These are phyloP conservation scores for Trachelipus rathkii DNA, from an alignment of 1,140 invertebrate genomes.

Conservation along the genomic window DNA sequence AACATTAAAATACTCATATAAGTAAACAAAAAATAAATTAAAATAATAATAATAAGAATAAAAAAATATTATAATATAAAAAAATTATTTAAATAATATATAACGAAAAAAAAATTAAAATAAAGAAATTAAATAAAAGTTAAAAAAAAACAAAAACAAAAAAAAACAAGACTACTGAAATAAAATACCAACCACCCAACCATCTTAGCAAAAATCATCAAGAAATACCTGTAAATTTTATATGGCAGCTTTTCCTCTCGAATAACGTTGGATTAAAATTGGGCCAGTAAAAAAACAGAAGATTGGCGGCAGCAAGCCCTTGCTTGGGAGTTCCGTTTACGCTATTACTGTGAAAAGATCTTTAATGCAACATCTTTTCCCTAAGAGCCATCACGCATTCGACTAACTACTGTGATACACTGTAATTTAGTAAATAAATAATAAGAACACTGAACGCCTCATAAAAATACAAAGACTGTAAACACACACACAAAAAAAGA, in stretches of 20 bases:
- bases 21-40: too few relatives aligned
- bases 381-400: conserved; percentile 93
- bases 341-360: conserved; percentile 95
- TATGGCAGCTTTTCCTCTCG: conserved; percentile 80
- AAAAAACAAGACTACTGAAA: neutral
- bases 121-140: too few relatives aligned
- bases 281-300: conserved; percentile 99
- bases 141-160: conserved; percentile 1
- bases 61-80: too few relatives aligned
- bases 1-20: too few relatives aligned
- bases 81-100: too few relatives aligned
- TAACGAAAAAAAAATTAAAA: too few relatives aligned
- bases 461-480: too few relatives aligned
- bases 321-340: conserved; percentile 89
- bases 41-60: too few relatives aligned
- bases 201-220: neutral
- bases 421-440: too few relatives aligned
- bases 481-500: too few relatives aligned
- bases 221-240: conserved; percentile 78
- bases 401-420: conserved; percentile 90
- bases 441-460: too few relatives aligned
- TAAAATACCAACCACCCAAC: neutral
- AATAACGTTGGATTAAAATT: conserved; percentile 89
- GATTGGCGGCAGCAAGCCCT: conserved; percentile 84
- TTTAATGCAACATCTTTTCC: conserved; percentile 75